Evolutionary conservation across 2,888 invertebrate species (phyloP), one percentile per base, ranked within the genome.

Genomic region (Euzetes globulus): DNA sequence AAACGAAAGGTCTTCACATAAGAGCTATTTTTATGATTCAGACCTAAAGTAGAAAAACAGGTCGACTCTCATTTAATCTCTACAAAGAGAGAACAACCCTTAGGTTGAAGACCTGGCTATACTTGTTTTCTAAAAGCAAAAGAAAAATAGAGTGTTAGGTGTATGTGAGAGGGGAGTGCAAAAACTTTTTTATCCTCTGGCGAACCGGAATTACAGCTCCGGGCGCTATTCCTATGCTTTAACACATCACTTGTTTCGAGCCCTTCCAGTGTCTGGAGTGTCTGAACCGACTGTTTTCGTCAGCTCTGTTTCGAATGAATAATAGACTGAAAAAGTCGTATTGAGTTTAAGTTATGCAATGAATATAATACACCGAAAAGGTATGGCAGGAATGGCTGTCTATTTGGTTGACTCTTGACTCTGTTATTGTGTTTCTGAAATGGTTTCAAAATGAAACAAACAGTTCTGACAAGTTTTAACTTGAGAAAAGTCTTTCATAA

Each of bases 191-290:
- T 29, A 65, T 29, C 65, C 65, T 65, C 37, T 41, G 63, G 58
- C 65, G 41, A 41, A 65, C 65, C 65, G 65, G 65, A 65, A 37
- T 65, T 65, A 65, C 41, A 17, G n/a, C 65, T 41, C 17, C 65
- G 19, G 65, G 65, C 19, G 19, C 1, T 41, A 1, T 41, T 65
- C 41, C 4, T 13, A 3, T 27, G 25, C 27, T 19, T 50, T 3
- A 50, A 50, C 19, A 50, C 50, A 50, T 19, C n/a, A n/a, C 19
- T 19, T 19, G 19, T 50, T 19, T 2, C 2, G n/a, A 50, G 17
- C 13, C 13, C 58, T 58, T 27, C 17, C 58, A 58, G 58, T 19
- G 5, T 13, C 19, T 58, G 15, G 27, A 58, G 27, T 29, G 58
- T 22, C 58, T 29, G 58, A 13, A 2, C 22, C 55, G 13, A 55